Percentiles rank a stretch among this genome's conserved stretches.
Conservation (phyloP, 2,888 invertebrate species). For the Venusia cambrica region DNA sequence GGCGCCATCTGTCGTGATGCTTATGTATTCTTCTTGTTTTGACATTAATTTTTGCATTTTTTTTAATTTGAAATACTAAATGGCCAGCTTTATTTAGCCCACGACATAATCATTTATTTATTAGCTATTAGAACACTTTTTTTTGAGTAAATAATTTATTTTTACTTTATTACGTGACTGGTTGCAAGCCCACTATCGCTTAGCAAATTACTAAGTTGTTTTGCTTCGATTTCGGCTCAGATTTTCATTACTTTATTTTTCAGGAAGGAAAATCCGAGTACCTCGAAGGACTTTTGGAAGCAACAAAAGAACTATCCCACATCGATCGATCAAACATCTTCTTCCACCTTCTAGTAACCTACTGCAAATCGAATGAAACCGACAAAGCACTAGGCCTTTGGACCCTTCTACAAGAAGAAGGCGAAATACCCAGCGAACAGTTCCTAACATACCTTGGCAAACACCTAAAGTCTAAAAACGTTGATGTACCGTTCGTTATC, state of each 20-base stretch:
- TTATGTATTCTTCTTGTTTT: too few species aligned
- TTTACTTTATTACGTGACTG: too few species aligned
- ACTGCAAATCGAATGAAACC: constrained; percentile 85
- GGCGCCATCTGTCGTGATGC: too few species aligned
- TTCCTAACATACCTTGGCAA: constrained; percentile 85
- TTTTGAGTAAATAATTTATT: too few species aligned
- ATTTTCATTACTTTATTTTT: constrained; percentile 3
- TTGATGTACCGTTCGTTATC: constrained; percentile 86
- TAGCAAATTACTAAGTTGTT: too few species aligned
- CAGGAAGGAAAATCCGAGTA: constrained; percentile 84
- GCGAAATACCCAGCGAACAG: constrained; percentile 84
- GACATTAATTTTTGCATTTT: too few species aligned
- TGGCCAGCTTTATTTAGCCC: too few species aligned
- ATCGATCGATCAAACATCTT: constrained; percentile 89
- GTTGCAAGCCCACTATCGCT: too few species aligned
- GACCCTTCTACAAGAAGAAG: constrained; percentile 93
- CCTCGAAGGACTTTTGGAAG: constrained; percentile 88
- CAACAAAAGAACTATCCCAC: constrained; percentile 87
- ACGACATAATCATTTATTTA: too few species aligned
- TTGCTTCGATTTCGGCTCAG: too few species aligned
- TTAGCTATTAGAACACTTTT: too few species aligned
- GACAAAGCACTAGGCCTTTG: constrained; percentile 89
- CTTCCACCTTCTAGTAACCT: constrained; percentile 87
- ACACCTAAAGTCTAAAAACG: constrained; percentile 83
- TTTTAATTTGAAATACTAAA: too few species aligned